Percentiles rank a stretch among this genome's conserved stretches.
These are phyloP conservation scores for Steatocranus sp. DNA, from an alignment of 2,797 vertebrate species.

Conservation along the genomic window DNA sequence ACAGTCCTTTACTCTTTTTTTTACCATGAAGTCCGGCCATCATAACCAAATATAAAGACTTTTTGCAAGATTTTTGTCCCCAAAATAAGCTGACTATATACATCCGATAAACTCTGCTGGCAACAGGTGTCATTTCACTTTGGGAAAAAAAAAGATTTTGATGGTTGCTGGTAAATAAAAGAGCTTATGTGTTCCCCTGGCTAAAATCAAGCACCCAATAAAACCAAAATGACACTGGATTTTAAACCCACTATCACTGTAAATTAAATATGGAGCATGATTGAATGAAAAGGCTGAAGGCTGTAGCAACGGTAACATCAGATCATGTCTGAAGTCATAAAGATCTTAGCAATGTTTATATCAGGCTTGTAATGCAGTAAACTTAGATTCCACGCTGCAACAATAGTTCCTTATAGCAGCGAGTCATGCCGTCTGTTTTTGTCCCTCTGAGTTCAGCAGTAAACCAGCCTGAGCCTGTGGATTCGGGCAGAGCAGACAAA, in stretches of 20 bases:
- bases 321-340: background rate
- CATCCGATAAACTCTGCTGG: background rate
- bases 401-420: background rate
- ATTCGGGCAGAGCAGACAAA: conserved; percentile 48
- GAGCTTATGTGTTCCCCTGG: background rate
- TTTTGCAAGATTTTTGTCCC: background rate
- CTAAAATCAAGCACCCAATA: background rate
- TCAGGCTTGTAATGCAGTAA: background rate
- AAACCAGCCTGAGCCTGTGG: conserved; percentile 33
- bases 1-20: background rate
- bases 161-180: background rate
- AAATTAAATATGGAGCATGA: background rate
- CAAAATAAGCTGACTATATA: background rate
- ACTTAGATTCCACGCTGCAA: background rate
- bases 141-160: background rate
- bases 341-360: background rate
- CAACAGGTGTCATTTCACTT: background rate
- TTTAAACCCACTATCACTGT: background rate
- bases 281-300: background rate
- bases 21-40: background rate
- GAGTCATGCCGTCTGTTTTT: background rate
- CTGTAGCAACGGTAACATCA: background rate
- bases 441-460: conserved; percentile 12
- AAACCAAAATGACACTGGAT: background rate
- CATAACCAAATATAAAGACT: background rate